These are phyloP conservation scores for Chitala chitala DNA, from an alignment of 2,113 vertebrate species.

Conservation along the genomic window DNA sequence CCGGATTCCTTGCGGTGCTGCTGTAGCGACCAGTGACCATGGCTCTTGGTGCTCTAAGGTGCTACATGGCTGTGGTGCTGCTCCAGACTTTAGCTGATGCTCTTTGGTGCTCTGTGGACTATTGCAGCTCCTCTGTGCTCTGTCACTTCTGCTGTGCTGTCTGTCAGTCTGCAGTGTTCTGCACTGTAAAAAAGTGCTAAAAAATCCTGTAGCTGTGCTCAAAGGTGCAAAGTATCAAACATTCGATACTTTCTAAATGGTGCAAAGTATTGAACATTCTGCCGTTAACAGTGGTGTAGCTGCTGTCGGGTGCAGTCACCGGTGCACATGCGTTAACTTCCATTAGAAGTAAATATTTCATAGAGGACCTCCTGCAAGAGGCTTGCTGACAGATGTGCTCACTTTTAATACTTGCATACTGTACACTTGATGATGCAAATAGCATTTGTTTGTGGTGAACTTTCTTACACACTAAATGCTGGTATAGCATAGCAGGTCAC, in stretches of 20 bases:
- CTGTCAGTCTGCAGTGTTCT: not conserved
- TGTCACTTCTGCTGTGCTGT: not conserved
- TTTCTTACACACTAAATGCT: too few relatives aligned
- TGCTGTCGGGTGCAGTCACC: too few relatives aligned
- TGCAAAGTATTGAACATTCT: too few relatives aligned
- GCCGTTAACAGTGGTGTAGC: too few relatives aligned
- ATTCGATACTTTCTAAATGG: not conserved
- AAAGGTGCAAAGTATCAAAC: not conserved
- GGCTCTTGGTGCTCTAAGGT: constrained; percentile 8
- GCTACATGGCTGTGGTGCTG: constrained; percentile 6
- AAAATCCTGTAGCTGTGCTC: not conserved
- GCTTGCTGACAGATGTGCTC: not conserved
- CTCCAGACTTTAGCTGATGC: too few relatives aligned
- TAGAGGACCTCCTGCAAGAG: too few relatives aligned
- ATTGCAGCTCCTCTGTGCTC: not conserved
- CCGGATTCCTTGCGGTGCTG: not conserved
- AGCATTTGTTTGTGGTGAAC: not conserved
- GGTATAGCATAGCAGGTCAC: too few relatives aligned
- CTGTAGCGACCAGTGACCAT: not conserved
- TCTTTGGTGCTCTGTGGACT: constrained; percentile 18
- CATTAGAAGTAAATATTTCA: too few relatives aligned
- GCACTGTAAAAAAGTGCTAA: not conserved
- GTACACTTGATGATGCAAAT: not conserved
- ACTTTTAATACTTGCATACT: not conserved
- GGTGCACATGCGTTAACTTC: too few relatives aligned